Evolutionary conservation across 2,888 invertebrate species (phyloP).

Genomic region (Lepidochitona cinerea): DNA sequence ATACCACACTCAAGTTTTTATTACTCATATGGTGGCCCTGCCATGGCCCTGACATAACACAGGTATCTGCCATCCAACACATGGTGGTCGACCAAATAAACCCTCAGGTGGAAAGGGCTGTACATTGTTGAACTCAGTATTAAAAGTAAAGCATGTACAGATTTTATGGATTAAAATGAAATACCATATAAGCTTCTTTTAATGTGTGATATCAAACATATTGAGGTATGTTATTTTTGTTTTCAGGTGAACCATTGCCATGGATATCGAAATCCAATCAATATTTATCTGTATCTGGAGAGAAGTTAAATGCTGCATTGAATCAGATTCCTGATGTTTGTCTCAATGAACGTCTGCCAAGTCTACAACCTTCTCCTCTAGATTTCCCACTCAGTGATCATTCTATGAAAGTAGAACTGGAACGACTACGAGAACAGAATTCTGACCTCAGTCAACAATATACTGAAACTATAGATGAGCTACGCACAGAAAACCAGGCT

Average conservation of each 20-base stretch:
- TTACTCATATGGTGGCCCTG: too few relatives aligned
- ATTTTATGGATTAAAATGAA: too few relatives aligned
- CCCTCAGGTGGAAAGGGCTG: too few relatives aligned
- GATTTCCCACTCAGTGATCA: neutral
- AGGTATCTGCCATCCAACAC: too few relatives aligned
- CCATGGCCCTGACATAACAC: too few relatives aligned
- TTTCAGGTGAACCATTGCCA: neutral
- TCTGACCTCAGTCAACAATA: neutral
- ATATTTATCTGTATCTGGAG: neutral
- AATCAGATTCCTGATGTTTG: conserved; percentile 2
- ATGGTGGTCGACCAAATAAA: too few relatives aligned
- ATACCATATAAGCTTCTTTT: too few relatives aligned
- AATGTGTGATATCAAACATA: too few relatives aligned
- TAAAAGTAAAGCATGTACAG: too few relatives aligned
- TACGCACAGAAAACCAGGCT: conserved; percentile 28
- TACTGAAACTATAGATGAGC: neutral
- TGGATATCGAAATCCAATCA: neutral
- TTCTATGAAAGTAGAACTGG: conserved; percentile 9
- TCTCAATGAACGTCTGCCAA: neutral
- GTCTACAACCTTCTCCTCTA: neutral
- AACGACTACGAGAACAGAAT: neutral
- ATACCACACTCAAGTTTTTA: too few relatives aligned
- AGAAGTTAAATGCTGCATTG: neutral
- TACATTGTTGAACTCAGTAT: too few relatives aligned
- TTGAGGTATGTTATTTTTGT: neutral